These are phyloP conservation scores for Mastomys coucha DNA, from an alignment of 2,113 vertebrate genomes.

Conservation along the genomic window DNA sequence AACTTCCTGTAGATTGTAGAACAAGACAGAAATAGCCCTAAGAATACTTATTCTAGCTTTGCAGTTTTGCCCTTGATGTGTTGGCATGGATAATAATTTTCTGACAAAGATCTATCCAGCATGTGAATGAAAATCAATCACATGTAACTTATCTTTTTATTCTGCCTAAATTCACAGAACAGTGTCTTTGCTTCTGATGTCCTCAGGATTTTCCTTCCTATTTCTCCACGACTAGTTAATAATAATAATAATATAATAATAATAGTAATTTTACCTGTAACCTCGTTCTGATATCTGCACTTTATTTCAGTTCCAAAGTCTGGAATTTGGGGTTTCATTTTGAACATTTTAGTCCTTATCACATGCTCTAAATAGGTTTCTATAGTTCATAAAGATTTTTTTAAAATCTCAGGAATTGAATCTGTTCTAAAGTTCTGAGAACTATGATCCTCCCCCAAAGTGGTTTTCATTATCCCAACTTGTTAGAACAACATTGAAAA, in stretches of 20 bases:
- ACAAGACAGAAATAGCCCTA: neutral
- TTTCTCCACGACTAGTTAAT: neutral
- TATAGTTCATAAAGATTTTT: neutral
- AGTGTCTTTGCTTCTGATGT: conserved; percentile 2
- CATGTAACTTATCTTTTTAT: neutral
- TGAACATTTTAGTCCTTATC: conserved; percentile 6
- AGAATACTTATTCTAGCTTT: neutral
- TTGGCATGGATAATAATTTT: neutral
- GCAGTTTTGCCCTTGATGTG: neutral
- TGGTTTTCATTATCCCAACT: neutral
- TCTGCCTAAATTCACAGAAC: neutral
- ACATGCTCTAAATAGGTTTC: neutral
- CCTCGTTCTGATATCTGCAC: neutral
- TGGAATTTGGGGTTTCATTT: neutral
- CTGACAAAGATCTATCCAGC: neutral
- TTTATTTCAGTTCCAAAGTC: conserved; percentile 23
- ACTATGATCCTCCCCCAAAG: neutral
- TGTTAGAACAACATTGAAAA: neutral
- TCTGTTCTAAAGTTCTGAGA: neutral
- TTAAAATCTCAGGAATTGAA: neutral
- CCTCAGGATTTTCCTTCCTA: conserved; percentile 38
- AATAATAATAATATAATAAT: too few species aligned
- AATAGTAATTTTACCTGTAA: conserved; percentile 48
- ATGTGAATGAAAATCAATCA: neutral
- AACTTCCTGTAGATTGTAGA: conserved; percentile 15